Percentiles rank a stretch among this genome's conserved stretches.
phyloP scores from a whole-genome alignment of 1,140 invertebrate species.

The Subanguina moxae region DNA sequence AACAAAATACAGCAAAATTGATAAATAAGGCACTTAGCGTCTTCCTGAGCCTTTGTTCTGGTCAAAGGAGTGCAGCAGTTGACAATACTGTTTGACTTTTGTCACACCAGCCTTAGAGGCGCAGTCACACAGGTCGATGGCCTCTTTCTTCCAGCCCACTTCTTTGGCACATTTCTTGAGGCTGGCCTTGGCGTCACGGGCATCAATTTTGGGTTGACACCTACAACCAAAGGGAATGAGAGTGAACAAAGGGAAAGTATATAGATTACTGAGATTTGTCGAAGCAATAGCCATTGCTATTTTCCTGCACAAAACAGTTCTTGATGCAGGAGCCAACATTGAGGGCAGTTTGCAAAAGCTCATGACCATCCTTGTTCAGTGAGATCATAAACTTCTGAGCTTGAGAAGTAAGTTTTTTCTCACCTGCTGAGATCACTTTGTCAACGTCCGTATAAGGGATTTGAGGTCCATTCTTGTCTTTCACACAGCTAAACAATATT shows the following conservation, averaged over 20 bases:
- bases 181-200: constrained; percentile 3
- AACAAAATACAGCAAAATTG: too few relatives aligned
- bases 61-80: background rate
- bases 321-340: constrained; percentile 32
- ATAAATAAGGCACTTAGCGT: too few relatives aligned
- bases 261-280: constrained; percentile 18
- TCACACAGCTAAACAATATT: constrained; percentile 9
- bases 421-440: constrained; percentile 14
- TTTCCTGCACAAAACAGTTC: constrained; percentile 32
- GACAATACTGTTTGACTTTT: constrained; percentile 2
- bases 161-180: constrained; percentile 23
- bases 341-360: constrained; percentile 24
- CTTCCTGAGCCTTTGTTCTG: too few relatives aligned
- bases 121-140: constrained; percentile 25
- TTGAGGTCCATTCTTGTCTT: constrained; percentile 21
- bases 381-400: constrained; percentile 8
- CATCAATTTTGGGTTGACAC: constrained; percentile 28
- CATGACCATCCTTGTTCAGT: constrained; percentile 1
- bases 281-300: constrained; percentile 31
- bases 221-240: background rate
- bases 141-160: constrained; percentile 26
- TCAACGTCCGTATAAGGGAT: constrained; percentile 28
- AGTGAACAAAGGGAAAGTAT: background rate
- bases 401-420: constrained; percentile 2
- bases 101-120: constrained; percentile 17